Evolutionary conservation across 2,888 invertebrate species (phyloP).

Genomic region (Epirrhoe alternata): DNA sequence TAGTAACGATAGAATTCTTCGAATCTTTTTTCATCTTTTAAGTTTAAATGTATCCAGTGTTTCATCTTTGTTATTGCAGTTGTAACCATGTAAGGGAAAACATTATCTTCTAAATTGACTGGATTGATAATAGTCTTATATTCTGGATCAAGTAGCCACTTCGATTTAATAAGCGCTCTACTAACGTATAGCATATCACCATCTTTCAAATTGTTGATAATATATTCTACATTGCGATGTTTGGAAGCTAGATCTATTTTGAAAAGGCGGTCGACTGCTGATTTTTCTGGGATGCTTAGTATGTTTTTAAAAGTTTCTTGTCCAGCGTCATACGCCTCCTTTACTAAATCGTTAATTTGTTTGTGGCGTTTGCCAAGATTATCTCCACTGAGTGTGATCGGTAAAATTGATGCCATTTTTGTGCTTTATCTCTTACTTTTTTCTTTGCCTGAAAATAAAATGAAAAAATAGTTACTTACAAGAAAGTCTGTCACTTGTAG

Average conservation of each 20-base stretch:
- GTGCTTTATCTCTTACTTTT: not conserved
- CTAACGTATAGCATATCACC: conserved; percentile 69
- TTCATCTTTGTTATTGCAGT: conserved; percentile 60
- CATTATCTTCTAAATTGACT: conserved; percentile 56
- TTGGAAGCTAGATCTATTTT: conserved; percentile 59
- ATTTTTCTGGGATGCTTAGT: conserved; percentile 27
- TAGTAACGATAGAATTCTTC: conserved; percentile 46
- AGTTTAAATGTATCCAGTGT: conserved; percentile 55
- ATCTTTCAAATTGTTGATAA: conserved; percentile 61
- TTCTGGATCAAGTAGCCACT: conserved; percentile 59
- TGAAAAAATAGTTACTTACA: not conserved
- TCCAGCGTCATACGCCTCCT: conserved; percentile 24
- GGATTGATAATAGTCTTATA: conserved; percentile 61
- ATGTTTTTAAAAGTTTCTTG: conserved; percentile 26
- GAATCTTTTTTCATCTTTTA: conserved; percentile 38
- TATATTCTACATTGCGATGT: conserved; percentile 57
- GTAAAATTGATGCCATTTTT: conserved; percentile 26
- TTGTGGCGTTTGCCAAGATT: conserved; percentile 33
- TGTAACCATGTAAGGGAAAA: conserved; percentile 65
- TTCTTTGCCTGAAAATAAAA: conserved; percentile 11
- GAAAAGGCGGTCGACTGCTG: conserved; percentile 43
- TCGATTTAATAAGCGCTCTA: conserved; percentile 62
- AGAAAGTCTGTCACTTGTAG: too few species aligned
- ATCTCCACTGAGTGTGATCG: conserved; percentile 23
- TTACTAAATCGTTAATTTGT: conserved; percentile 41